These are phyloP conservation scores for Drosophila ananassae DNA, from an alignment of 1,140 invertebrate species.

Conservation along the genomic window DNA sequence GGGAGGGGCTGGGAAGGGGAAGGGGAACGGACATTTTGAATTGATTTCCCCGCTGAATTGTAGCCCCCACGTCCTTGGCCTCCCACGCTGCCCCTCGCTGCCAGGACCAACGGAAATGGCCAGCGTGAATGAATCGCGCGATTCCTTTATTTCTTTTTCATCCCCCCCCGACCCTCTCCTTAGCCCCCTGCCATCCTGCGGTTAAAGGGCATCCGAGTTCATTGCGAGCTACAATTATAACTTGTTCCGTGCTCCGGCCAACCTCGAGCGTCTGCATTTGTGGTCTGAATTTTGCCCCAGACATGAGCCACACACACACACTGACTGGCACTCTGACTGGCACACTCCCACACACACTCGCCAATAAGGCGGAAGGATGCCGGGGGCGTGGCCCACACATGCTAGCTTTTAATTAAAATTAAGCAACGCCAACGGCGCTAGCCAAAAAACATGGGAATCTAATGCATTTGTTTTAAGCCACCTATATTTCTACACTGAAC, in stretches of 20 bases:
- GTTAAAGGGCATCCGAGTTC: slow-evolving; percentile 21
- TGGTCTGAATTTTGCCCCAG: slow-evolving; percentile 18
- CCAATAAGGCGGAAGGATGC: background rate
- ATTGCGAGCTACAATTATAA: slow-evolving; percentile 38
- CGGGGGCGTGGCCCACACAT: background rate
- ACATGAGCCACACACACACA: slow-evolving; percentile 19
- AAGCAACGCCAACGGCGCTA: slow-evolving; percentile 34
- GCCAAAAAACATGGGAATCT: slow-evolving; percentile 30
- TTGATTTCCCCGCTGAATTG: slow-evolving; percentile 73
- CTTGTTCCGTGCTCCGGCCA: slow-evolving; percentile 21
- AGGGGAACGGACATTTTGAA: slow-evolving; percentile 49
- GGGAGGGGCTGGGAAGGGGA: background rate
- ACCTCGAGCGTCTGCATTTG: slow-evolving; percentile 40
- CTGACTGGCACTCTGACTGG: background rate
- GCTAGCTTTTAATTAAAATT: slow-evolving; percentile 65
- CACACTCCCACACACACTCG: background rate
- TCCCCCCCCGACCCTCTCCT: background rate
- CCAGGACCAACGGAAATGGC: slow-evolving; percentile 55
- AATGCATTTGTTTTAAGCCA: slow-evolving; percentile 27
- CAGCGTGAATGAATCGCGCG: slow-evolving; percentile 37
- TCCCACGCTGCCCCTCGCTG: background rate
- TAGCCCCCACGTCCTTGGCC: slow-evolving; percentile 4
- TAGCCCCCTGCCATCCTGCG: background rate
- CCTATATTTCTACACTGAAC: background rate
- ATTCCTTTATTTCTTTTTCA: slow-evolving; percentile 1